phyloP scores from a whole-genome alignment of 2,888 invertebrate genomes.

The Scaptomyza tumidula region DNA sequence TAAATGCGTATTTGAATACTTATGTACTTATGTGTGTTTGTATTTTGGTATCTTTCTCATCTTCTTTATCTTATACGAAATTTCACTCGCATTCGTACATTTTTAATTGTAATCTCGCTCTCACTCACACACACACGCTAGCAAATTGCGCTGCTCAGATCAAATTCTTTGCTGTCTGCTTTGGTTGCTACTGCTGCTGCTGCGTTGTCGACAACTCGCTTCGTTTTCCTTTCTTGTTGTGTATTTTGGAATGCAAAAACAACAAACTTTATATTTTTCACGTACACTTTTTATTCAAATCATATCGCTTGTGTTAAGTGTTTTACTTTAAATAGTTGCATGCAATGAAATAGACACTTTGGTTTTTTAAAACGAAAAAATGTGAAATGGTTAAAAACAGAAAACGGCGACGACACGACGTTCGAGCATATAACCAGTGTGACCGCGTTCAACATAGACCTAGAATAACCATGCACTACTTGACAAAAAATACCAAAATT shows the following conservation, averaged over 20 bases:
- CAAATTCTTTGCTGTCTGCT: conserved; percentile 71
- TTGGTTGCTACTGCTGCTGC: conserved; percentile 44
- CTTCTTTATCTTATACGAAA: conserved; percentile 71
- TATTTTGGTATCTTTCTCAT: conserved; percentile 68
- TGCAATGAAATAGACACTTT: conserved; percentile 64
- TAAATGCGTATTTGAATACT: conserved; percentile 9
- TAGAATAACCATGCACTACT: conserved; percentile 22
- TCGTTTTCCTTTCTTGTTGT: conserved; percentile 54
- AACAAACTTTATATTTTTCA: conserved; percentile 42
- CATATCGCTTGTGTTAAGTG: conserved; percentile 54
- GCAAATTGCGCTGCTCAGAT: conserved; percentile 70
- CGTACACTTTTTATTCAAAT: conserved; percentile 63
- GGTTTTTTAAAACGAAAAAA: conserved; percentile 64
- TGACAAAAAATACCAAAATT: conserved; percentile 20
- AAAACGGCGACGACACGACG: conserved; percentile 61
- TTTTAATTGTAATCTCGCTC: conserved; percentile 67
- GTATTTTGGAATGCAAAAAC: conserved; percentile 35
- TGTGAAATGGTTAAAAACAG: conserved; percentile 59
- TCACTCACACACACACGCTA: conserved; percentile 49
- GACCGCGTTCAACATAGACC: conserved; percentile 24
- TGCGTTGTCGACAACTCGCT: conserved; percentile 71
- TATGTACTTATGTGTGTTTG: conserved; percentile 10
- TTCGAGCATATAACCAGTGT: conserved; percentile 54
- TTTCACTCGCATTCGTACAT: conserved; percentile 65
- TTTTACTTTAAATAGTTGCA: conserved; percentile 48